phyloP scores from a whole-genome alignment of 2,113 vertebrate species.

The Heteronetta atricapilla region DNA sequence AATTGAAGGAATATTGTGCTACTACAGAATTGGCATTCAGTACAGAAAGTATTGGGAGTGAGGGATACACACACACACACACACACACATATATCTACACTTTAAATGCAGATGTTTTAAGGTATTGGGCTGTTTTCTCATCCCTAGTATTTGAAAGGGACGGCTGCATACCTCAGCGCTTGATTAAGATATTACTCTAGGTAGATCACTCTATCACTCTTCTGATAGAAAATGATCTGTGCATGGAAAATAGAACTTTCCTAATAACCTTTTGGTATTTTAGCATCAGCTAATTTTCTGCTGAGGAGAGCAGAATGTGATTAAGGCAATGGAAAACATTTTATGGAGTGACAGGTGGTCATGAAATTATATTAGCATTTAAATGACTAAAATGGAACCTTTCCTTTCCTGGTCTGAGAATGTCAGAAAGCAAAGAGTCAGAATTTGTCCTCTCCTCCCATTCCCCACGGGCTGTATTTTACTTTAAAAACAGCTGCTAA shows the following conservation, averaged over 20 bases:
- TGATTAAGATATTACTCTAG: slow-evolving; percentile 42
- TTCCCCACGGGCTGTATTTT: slow-evolving; percentile 58
- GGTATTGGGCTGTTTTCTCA: background rate
- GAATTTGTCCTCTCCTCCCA: slow-evolving; percentile 41
- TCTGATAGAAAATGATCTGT: background rate
- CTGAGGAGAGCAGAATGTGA: slow-evolving; percentile 74
- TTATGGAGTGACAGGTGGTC: slow-evolving; percentile 74
- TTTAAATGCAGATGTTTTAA: background rate
- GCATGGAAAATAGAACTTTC: slow-evolving; percentile 49
- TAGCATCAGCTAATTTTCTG: slow-evolving; percentile 73
- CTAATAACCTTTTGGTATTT: slow-evolving; percentile 61
- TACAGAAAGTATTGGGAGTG: background rate
- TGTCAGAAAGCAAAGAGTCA: slow-evolving; percentile 63
- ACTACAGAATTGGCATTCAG: background rate
- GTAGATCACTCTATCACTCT: slow-evolving; percentile 25
- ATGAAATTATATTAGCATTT: slow-evolving; percentile 78
- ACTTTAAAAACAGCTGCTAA: slow-evolving; percentile 73
- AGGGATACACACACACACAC: no score
- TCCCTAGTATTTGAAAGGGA: background rate
- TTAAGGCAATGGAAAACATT: slow-evolving; percentile 74
- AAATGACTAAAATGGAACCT: slow-evolving; percentile 72
- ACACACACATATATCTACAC: background rate
- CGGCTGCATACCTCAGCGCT: slow-evolving; percentile 35
- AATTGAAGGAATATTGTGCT: background rate
- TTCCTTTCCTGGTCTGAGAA: slow-evolving; percentile 55